phyloP scores from a whole-genome alignment of 2,113 vertebrate species.

The Rana temporaria region DNA sequence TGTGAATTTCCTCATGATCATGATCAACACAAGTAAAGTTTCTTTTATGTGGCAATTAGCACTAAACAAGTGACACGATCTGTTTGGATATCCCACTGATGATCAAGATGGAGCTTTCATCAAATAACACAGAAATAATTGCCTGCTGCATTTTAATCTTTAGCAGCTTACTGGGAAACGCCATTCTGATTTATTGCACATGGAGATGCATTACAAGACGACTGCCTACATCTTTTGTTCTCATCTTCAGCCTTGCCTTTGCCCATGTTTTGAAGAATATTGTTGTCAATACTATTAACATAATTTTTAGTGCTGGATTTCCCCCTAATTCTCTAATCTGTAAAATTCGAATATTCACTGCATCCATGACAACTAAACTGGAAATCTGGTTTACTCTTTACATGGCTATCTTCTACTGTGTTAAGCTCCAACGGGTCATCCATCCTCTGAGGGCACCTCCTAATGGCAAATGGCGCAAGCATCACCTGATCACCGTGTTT shows the following conservation, averaged over 20 bases:
- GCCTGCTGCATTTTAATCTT: slow-evolving; percentile 58
- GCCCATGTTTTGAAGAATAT: slow-evolving; percentile 63
- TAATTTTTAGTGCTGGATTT: slow-evolving; percentile 63
- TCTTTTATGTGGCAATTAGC: neutral
- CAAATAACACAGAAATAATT: slow-evolving; percentile 51
- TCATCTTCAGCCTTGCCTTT: slow-evolving; percentile 67
- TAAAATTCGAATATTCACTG: slow-evolving; percentile 63
- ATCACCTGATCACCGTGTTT: slow-evolving; percentile 58
- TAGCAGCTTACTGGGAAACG: slow-evolving; percentile 62
- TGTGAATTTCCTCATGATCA: slow-evolving; percentile 11
- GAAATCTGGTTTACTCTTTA: slow-evolving; percentile 67
- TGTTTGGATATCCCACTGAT: slow-evolving; percentile 1
- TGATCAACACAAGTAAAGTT: slow-evolving; percentile 10
- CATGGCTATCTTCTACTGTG: slow-evolving; percentile 56
- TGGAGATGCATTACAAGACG: slow-evolving; percentile 56
- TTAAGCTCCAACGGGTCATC: slow-evolving; percentile 61
- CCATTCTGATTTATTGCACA: slow-evolving; percentile 65
- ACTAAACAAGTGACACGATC: slow-evolving; percentile 16
- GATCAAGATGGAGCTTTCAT: slow-evolving; percentile 58
- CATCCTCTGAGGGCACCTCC: slow-evolving; percentile 53
- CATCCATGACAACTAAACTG: slow-evolving; percentile 56
- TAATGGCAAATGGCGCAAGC: slow-evolving; percentile 53
- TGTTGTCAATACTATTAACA: slow-evolving; percentile 65
- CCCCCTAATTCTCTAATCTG: slow-evolving; percentile 59
- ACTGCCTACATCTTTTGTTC: slow-evolving; percentile 64